phyloP scores from a whole-genome alignment of 1,140 invertebrate species.

The Lycorma delicatula region DNA sequence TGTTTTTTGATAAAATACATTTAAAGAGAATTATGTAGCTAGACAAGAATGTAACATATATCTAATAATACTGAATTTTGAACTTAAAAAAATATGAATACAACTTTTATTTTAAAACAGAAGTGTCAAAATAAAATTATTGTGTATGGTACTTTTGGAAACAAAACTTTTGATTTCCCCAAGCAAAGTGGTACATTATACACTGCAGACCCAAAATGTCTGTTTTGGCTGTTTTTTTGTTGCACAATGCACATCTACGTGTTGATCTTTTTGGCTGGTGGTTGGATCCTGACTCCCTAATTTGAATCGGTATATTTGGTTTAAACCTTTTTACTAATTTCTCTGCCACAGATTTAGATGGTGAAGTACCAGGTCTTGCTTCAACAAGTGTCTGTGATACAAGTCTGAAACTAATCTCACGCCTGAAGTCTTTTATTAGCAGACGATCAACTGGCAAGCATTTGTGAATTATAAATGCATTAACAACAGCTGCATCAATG shows the following conservation, averaged over 20 bases:
- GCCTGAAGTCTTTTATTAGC: constrained; percentile 10
- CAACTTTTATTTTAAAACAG: background rate
- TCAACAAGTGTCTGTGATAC: constrained; percentile 10
- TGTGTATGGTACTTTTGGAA: constrained; percentile 13
- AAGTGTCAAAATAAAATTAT: background rate
- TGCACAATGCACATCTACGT: constrained; percentile 24
- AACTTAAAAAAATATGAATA: background rate
- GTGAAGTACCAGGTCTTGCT: constrained; percentile 2
- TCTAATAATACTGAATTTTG: background rate
- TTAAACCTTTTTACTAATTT: constrained; percentile 13
- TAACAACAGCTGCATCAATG: constrained; percentile 29
- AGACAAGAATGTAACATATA: background rate
- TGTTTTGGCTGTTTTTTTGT: constrained; percentile 18
- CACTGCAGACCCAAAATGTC: constrained; percentile 9
- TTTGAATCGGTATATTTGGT: constrained; percentile 11
- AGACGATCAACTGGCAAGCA: constrained; percentile 4
- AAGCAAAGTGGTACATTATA: constrained; percentile 18
- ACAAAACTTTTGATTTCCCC: constrained; percentile 11
- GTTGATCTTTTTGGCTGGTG: constrained; percentile 17
- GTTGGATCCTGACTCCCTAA: constrained; percentile 13
- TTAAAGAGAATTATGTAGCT: too few species aligned
- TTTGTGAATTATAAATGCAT: constrained; percentile 31
- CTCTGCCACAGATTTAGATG: constrained; percentile 6
- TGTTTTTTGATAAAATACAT: background rate
- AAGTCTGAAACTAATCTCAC: constrained; percentile 13